Evolutionary conservation across 2,113 vertebrate genomes (phyloP), one percentile per base, ranked within the genome.

Genomic region (Tetraodon nigroviridis): DNA sequence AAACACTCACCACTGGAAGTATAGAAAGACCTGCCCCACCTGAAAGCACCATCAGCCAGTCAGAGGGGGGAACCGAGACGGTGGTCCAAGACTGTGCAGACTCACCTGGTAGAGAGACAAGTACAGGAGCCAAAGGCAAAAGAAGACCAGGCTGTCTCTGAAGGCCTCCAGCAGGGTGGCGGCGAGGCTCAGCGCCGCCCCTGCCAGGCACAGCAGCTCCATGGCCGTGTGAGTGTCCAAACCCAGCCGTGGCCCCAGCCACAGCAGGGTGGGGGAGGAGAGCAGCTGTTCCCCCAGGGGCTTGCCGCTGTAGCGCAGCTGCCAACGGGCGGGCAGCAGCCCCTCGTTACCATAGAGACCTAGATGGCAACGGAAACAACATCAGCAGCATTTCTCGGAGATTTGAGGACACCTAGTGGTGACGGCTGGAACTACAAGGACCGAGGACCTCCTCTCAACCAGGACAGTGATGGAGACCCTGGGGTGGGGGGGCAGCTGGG

Each of bases 1-100:
- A n/a, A 46, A 7, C 93, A 94, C 95, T 96, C 89, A 98, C 95
- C 96, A 98, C 83, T 98, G 96, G 85, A 98, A 98, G 81, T 96
- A 98, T 41, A 98, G 92, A 68, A 98, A 98, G 14, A 98, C 94
- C 68, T 97, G 96, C 5, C 96, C 95, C 75, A 98, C 95, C 96
- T 98, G 89, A 74, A 83, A 45, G 56, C 15, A 65, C 18, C 19
- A 11, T n/a, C 4, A 15, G 21, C 1, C 20, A 17, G 29, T 58
- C 21, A 59, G 50, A 24, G 16, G 21, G 29, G 21, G 32, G 7
- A 20, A 15, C 6, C 21, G 45, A 19, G 15, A 68, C 19, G 61
- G 22, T 4, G 27, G n/a, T 18, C 2, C 19, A 20, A 20, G 5
- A 18, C 44, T 20, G n/a, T 10, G 7, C 18, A 58, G 32, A 27